These are phyloP conservation scores for Hydriomena furcata DNA, from an alignment of 2,888 invertebrate genomes.

Conservation along the genomic window DNA sequence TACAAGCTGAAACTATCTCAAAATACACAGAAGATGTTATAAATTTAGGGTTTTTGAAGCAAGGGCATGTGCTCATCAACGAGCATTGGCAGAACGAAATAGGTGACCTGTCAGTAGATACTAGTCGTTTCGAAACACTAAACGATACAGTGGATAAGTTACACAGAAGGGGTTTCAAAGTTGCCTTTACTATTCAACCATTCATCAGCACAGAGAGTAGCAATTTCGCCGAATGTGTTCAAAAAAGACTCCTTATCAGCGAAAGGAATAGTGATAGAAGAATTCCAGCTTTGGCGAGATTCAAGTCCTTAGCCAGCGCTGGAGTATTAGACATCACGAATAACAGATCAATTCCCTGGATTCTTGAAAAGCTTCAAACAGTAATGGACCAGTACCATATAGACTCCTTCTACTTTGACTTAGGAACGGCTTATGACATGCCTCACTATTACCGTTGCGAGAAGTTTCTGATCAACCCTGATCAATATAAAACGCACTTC, in stretches of 20 bases:
- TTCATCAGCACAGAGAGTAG: constrained; percentile 94
- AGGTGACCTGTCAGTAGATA: constrained; percentile 94
- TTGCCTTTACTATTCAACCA: constrained; percentile 95
- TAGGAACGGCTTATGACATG: constrained; percentile 92
- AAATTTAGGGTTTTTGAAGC: constrained; percentile 89
- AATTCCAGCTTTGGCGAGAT: constrained; percentile 92
- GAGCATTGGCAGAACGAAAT: constrained; percentile 93
- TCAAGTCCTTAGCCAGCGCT: constrained; percentile 91
- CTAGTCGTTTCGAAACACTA: constrained; percentile 89
- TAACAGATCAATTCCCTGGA: constrained; percentile 91
- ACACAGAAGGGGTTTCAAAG: constrained; percentile 92
- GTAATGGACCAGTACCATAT: constrained; percentile 90
- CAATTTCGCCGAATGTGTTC: constrained; percentile 92
- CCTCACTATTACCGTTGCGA: constrained; percentile 93
- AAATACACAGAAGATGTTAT: constrained; percentile 94
- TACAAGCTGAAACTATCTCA: constrained; percentile 88
- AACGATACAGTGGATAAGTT: constrained; percentile 91
- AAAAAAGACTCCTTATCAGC: constrained; percentile 89
- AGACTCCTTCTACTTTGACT: constrained; percentile 92
- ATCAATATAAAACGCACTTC: constrained; percentile 91
- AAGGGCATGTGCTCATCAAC: constrained; percentile 90
- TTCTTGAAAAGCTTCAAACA: constrained; percentile 87
- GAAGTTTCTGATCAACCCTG: constrained; percentile 89
- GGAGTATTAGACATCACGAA: constrained; percentile 95
- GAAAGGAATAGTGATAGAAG: constrained; percentile 90